Percentiles rank a stretch among this genome's conserved stretches.
These are phyloP conservation scores for Equus przewalskii DNA, from an alignment of 2,113 vertebrate species.

Conservation along the genomic window DNA sequence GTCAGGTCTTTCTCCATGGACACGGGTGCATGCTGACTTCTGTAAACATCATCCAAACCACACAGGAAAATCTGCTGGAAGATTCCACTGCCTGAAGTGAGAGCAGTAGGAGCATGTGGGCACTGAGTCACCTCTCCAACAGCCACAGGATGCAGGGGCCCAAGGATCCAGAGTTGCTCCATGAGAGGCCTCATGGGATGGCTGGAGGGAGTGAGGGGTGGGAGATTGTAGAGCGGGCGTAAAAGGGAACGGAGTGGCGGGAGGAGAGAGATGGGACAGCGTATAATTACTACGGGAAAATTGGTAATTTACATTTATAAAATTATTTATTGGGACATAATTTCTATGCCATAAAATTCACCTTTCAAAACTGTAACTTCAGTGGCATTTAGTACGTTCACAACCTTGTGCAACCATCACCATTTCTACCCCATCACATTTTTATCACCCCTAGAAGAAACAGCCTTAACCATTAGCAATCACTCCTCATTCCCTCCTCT, in stretches of 20 bases:
- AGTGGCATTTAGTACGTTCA: not conserved
- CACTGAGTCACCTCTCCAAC: accelerated
- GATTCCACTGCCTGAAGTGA: accelerated
- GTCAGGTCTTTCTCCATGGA: too few relatives aligned
- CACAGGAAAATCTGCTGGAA: not conserved
- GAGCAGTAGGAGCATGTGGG: accelerated
- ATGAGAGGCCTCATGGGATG: accelerated
- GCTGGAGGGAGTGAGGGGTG: too few relatives aligned
- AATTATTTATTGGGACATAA: not conserved
- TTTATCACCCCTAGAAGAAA: not conserved
- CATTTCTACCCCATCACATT: not conserved
- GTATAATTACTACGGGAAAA: not conserved
- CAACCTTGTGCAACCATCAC: not conserved
- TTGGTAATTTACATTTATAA: not conserved
- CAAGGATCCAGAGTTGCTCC: accelerated
- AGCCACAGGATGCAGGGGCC: not conserved
- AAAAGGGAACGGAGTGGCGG: not conserved
- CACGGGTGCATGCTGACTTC: too few relatives aligned
- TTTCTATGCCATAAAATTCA: not conserved
- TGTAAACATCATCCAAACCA: too few relatives aligned
- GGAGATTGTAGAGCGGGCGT: too few relatives aligned
- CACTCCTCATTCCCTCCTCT: not conserved
- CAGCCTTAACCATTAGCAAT: not conserved
- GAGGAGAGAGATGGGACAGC: not conserved
- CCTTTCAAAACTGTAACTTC: not conserved